A percentile compares a stretch with the other conserved stretches of the same genome.
Conservation (phyloP, 2,113 vertebrate genomes). For the Nicator chloris region DNA sequence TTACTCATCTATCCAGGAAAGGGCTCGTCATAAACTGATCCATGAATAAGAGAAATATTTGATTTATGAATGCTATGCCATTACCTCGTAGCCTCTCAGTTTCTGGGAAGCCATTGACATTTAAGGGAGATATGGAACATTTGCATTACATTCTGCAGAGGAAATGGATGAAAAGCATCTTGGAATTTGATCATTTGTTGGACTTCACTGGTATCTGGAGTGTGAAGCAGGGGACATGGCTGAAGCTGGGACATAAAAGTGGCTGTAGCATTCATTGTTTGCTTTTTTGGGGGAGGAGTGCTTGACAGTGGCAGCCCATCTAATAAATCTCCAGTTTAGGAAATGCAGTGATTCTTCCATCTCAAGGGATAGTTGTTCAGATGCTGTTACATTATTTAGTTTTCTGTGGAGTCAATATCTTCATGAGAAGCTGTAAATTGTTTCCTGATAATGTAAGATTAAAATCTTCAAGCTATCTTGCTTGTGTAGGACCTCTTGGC, state of each 20-base stretch:
- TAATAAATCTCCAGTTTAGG: not conserved
- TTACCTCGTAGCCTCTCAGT: not conserved
- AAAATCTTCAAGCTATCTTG: not conserved
- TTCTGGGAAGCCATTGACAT: not conserved
- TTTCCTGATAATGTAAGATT: not conserved
- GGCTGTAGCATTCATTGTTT: not conserved
- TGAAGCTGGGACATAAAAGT: not conserved
- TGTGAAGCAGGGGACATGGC: not conserved
- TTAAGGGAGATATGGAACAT: not conserved
- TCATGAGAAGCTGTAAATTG: not conserved
- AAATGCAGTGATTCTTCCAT: not conserved
- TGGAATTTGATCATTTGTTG: not conserved
- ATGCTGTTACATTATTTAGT: not conserved
- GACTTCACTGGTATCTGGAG: not conserved
- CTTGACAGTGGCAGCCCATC: not conserved
- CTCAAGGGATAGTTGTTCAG: not conserved
- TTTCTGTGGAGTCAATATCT: not conserved
- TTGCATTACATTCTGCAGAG: not conserved
- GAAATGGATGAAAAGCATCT: not conserved
- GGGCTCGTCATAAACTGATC: not conserved
- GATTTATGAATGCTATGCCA: not conserved
- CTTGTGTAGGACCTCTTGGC: not conserved
- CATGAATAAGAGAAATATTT: not conserved
- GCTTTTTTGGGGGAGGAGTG: not conserved
- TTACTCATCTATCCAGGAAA: not conserved